Base-by-base conservation (phyloP, 2,888 invertebrate genomes). In the Smittia sp. region DNA sequence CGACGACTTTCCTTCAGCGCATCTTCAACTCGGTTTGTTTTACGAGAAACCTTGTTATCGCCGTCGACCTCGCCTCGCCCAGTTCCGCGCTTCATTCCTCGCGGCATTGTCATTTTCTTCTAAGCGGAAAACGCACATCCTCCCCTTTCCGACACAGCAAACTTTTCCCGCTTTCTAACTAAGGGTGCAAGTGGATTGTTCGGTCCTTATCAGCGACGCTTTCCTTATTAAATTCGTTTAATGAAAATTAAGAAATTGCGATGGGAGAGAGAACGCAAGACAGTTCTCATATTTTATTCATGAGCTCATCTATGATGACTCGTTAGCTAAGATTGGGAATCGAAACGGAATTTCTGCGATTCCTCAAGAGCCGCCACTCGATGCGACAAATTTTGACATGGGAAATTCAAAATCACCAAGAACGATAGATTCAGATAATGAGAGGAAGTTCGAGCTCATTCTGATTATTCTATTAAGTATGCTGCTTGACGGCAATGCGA, bases 121-220 rank as follows among this genome's bases (percentile, higher is more conserved):
- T 46, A n/a, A 46, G 11, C 11, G 15, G 15, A 46, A 46, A 46
- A 15, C 46, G 46, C 11, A 46, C 46, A 46, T 46, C 32, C n/a
- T n/a, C 38, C 46, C 46, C 46, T 46, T 46, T 46, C 46, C n/a
- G 46, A 46, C 2, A 46, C 11, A 46, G 11, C n/a, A 46, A 46
- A 46, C n/a, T 46, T 46, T 46, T 46, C 46, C 15, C n/a, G 11
- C 46, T 46, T 11, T 46, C 15, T 3, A 46, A 46, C 46, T 46
- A 46, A 46, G 46, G 46, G 46, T 46, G 46, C 46, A 46, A 46
- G 46, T n/a, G n/a, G 46, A 46, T 46, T 46, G 46, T 46, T 46
- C n/a, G 46, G 46, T 15, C 11, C 46, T 46, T 46, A 46, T 46
- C 46, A 46, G 46, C 46, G 15, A 11, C 46, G 46, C 15, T 46